phyloP scores from a whole-genome alignment of 2,888 invertebrate species.

The Psylliodes chrysocephalus region DNA sequence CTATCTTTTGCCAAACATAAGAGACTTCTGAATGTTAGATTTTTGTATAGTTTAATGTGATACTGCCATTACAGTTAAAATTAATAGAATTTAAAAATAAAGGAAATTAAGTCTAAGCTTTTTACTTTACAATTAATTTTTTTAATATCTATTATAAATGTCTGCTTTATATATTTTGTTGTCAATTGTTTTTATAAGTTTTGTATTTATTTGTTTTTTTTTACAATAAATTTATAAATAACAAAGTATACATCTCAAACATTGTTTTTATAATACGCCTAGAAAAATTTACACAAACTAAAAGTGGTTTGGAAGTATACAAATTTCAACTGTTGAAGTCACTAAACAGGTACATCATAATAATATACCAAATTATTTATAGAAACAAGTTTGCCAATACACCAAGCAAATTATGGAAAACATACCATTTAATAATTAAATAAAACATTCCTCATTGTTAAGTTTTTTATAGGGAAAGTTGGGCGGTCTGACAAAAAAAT shows the following conservation, averaged over 20 bases:
- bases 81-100: neutral
- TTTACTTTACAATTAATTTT: slow-evolving; percentile 13
- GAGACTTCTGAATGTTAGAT: neutral
- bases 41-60: slow-evolving; percentile 17
- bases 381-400: too few relatives aligned
- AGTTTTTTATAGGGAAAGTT: too few relatives aligned
- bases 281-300: too few relatives aligned
- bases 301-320: too few relatives aligned
- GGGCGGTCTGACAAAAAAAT: too few relatives aligned
- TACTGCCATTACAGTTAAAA: slow-evolving; percentile 26
- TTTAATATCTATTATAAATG: slow-evolving; percentile 11
- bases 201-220: slow-evolving; percentile 41
- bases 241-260: slow-evolving; percentile 12
- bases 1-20: too few relatives aligned
- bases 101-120: slow-evolving; percentile 5
- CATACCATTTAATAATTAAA: too few relatives aligned
- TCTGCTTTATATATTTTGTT: slow-evolving; percentile 40
- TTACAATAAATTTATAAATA: slow-evolving; percentile 24
- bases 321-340: too few relatives aligned
- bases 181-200: slow-evolving; percentile 41
- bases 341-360: too few relatives aligned
- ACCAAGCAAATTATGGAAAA: too few relatives aligned
- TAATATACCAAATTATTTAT: too few relatives aligned
- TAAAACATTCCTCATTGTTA: too few relatives aligned
- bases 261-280: neutral